Percentiles rank a stretch among this genome's conserved stretches.
phyloP scores from a whole-genome alignment of 1,140 invertebrate genomes.

The Drosophila tsacasi region DNA sequence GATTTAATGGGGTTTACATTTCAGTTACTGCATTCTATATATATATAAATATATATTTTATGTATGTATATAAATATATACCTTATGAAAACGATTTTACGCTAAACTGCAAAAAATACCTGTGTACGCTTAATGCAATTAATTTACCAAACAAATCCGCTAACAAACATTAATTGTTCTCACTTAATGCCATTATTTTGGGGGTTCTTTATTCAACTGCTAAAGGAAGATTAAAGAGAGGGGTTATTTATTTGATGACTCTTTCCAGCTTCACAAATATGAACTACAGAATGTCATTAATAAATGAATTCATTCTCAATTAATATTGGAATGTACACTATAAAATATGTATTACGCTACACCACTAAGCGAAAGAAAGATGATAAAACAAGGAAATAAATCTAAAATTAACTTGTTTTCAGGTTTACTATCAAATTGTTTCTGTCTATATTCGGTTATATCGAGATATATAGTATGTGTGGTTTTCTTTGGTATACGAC shows the following conservation, averaged over 20 bases:
- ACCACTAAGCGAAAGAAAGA: constrained; percentile 31
- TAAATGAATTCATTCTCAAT: constrained; percentile 52
- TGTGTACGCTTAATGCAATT: constrained; percentile 45
- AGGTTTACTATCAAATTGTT: constrained; percentile 46
- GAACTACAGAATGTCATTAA: constrained; percentile 61
- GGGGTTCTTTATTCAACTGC: constrained; percentile 51
- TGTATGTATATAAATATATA: constrained; percentile 17
- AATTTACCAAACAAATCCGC: constrained; percentile 70
- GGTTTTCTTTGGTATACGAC: constrained; percentile 57
- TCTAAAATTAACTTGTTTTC: constrained; percentile 28
- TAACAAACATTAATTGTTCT: constrained; percentile 41
- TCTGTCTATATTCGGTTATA: constrained; percentile 45
- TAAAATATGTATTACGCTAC: constrained; percentile 32
- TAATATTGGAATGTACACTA: constrained; percentile 51
- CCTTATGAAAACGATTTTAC: constrained; percentile 31
- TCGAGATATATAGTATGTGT: constrained; percentile 54
- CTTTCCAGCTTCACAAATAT: constrained; percentile 48
- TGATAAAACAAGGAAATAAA: constrained; percentile 28
- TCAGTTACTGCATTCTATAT: constrained; percentile 35
- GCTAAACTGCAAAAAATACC: constrained; percentile 40
- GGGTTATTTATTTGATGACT: constrained; percentile 53
- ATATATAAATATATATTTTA: too few species aligned
- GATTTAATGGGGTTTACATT: constrained; percentile 21
- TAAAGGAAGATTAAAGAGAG: constrained; percentile 64
- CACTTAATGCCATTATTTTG: constrained; percentile 28